Evolutionary conservation across 2,113 vertebrate species (phyloP), one percentile per base, ranked within the genome.

Genomic region (Oenanthe melanoleuca): DNA sequence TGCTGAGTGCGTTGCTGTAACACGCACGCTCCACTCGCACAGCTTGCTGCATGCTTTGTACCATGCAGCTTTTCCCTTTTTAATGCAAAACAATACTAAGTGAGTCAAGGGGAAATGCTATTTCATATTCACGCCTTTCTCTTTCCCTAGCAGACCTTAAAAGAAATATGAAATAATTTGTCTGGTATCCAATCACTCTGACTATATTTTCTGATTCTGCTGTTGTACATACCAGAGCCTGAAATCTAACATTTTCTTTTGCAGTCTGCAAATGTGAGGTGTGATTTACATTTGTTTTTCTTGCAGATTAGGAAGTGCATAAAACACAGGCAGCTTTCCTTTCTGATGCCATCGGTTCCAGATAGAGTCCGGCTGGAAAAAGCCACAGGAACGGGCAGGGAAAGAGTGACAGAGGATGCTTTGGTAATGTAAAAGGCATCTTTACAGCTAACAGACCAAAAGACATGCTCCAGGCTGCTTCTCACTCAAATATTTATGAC

Each of bases 261-360:
- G 69, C 73, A 44, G 71, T 47, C 88, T 88, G 80, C 60, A 80
- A 88, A 80, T 49, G 67, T 47, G 87, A 94, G n/a, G 28, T 80
- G 66, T 60, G 49, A 81, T 93, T 96, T 96, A 89, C 94, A 73
- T 83, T 96, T 94, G 77, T 95, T 97, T 96, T 97, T 89, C 83
- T 95, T 94, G 82, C 55, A 95, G 69, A 95, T 95, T 92, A 93
- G 63, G 83, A 83, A 88, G 8, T 64, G 29, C 67, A 49, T 91
- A 86, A 96, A 96, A 93, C 89, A 93, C 47, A 92, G 66, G 65
- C 72, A 88, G 81, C 49, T 91, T 80, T 82, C 67, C 92, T 85
- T 64, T 75, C 65, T 8, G 22, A 75, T 79, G 66, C 78, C 37
- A 50, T 63, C 0, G 2, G 17, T 56, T 90, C 11, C 72, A 8